Evolutionary conservation across 2,888 invertebrate genomes (phyloP).

Genomic region (Cephus rjabovi): DNA sequence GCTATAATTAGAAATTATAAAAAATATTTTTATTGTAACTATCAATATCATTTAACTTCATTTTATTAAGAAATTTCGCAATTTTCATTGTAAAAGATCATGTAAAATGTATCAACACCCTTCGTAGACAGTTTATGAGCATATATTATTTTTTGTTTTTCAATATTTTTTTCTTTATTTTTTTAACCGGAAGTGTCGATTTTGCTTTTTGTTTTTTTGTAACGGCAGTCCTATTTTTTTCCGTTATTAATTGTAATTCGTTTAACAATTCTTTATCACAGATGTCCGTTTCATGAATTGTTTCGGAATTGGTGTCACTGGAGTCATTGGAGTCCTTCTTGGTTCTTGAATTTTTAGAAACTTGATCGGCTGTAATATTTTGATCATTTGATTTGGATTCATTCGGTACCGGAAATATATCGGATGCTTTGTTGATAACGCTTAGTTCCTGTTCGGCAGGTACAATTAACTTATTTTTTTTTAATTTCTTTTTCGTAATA

Average conservation of each 20-base stretch:
- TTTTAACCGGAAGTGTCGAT: not conserved
- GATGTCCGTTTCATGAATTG: not conserved
- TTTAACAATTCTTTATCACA: conserved; percentile 9
- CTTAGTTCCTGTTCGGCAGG: not conserved
- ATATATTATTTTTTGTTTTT: not conserved
- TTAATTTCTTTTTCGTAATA: not conserved
- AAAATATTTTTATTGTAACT: not conserved
- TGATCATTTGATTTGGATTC: not conserved
- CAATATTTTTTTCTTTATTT: not conserved
- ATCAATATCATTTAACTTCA: not conserved
- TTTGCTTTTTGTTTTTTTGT: not conserved
- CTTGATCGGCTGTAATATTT: not conserved
- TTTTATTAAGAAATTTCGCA: not conserved
- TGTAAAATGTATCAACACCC: not conserved
- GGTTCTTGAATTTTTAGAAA: not conserved
- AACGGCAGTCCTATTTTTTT: not conserved
- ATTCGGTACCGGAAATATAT: not conserved
- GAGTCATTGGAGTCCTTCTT: not conserved
- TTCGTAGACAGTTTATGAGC: not conserved
- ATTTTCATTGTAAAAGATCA: not conserved
- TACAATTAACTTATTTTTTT: not conserved
- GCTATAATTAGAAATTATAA: not conserved
- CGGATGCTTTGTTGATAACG: not conserved
- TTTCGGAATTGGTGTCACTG: conserved; percentile 1
- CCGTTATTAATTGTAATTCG: conserved; percentile 5